Base-by-base conservation (phyloP, 35 echinoderm and acorn worm genomes). In the Anneissia japonica region DNA sequence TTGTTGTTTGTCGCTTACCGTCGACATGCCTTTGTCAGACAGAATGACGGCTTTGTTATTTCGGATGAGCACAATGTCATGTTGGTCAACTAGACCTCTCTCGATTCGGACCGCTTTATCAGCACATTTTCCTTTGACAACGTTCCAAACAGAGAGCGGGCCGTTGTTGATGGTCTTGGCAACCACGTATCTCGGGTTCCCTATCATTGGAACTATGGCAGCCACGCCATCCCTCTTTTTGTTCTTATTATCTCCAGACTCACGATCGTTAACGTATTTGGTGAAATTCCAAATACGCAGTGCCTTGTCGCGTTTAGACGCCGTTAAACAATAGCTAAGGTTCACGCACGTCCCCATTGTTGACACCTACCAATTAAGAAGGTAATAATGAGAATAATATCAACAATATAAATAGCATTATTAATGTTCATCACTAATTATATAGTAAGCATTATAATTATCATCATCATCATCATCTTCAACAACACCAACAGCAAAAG, bases 201-300 rank as follows among this genome's bases (percentile, higher is more conserved):
- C 85, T 17, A 82, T 89, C 95, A 98, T 98, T 0, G 95, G 91
- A 0, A 98, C 85, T 0, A 98, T 74, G 30, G 84, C 81, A 14
- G 72, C 38, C 11, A 98, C 83, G 0, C 95, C 95, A 3, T 88
- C 81, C 32, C 28, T 85, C 6, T 73, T 73, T 55, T 93, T 93
- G 23, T 46, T 64, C 85, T 87, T 89, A 26, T 46, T 39, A 31
- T 88, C 87, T 19, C 74, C 76, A 3, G 73, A 51, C 11, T 94
- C 89, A 21, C 95, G 74, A 19, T 98, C 89, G 46, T 98, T 98
- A 39, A 98, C 90, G 11, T 84, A 88, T 79, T 91, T 91, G 38
- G 88, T 98, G 75, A 98, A 88, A 51, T 98, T 98, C 95, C 95
- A 98, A 34, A 98, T 98, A 31, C 95, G 77, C 13, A 98, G 76